phyloP scores from a whole-genome alignment of 1,140 invertebrate species.

The Mactra quadrangularis region DNA sequence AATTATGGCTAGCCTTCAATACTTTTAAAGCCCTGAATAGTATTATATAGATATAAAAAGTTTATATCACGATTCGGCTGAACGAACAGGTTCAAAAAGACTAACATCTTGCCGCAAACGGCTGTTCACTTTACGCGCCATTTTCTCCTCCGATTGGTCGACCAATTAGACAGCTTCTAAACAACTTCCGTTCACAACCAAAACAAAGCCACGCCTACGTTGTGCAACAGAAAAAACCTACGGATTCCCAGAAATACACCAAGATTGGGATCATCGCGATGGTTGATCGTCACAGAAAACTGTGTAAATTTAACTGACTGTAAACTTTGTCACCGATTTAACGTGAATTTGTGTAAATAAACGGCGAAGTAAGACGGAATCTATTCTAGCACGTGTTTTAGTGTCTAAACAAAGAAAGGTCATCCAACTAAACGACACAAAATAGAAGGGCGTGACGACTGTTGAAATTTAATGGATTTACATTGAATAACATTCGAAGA shows the following conservation, averaged over 20 bases:
- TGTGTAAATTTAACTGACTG: background rate
- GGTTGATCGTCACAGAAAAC: background rate
- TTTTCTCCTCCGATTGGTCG: background rate
- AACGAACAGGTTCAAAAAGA: too few species aligned
- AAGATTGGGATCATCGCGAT: background rate
- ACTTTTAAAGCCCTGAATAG: too few species aligned
- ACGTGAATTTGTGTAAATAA: background rate
- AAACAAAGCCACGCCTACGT: conserved; percentile 57
- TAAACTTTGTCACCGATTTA: background rate
- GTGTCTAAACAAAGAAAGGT: conserved; percentile 62
- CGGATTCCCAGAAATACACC: background rate
- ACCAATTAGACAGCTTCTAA: conserved; percentile 6
- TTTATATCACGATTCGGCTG: too few species aligned
- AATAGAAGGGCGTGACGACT: conserved; percentile 30
- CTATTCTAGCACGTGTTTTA: conserved; percentile 39
- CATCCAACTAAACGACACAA: background rate
- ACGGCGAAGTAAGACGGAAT: background rate
- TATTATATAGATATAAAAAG: too few species aligned
- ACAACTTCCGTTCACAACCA: conserved; percentile 46
- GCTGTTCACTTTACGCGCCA: conserved; percentile 4
- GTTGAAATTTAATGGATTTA: background rate
- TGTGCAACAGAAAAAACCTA: conserved; percentile 54
- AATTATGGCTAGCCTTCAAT: too few species aligned
- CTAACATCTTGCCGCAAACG: too few species aligned
- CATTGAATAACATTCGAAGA: background rate